A percentile compares a stretch with the other conserved stretches of the same genome.
Evolutionary conservation across 2,113 vertebrate genomes (phyloP).

Genomic region (Gnathonemus longibarbis): DNA sequence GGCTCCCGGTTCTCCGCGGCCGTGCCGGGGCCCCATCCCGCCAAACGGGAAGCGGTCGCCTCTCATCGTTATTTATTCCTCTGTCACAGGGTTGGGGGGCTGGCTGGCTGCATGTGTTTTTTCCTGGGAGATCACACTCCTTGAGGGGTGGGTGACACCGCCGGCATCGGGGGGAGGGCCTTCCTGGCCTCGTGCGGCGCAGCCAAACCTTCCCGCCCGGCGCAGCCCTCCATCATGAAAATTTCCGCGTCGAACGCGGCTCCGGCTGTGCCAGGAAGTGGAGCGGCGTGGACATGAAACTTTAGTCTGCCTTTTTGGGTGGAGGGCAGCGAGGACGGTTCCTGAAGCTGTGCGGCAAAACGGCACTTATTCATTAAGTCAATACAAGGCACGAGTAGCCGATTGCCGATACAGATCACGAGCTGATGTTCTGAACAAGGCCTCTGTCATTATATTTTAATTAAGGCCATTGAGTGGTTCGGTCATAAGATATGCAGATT

Average conservation of each 20-base stretch:
- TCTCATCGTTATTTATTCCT: constrained; percentile 26
- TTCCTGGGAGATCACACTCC: constrained; percentile 25
- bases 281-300: constrained; percentile 28
- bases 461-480: background rate
- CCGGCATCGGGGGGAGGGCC: constrained; percentile 34
- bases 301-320: constrained; percentile 25
- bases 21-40: background rate
- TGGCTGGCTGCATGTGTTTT: constrained; percentile 3
- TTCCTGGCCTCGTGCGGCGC: constrained; percentile 24
- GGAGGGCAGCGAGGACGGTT: background rate
- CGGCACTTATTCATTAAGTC: constrained; percentile 22
- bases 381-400: background rate
- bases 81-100: background rate
- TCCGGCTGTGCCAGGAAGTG: constrained; percentile 24
- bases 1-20: background rate
- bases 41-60: constrained; percentile 5
- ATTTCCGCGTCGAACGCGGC: constrained; percentile 27
- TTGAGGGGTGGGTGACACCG: constrained; percentile 40
- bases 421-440: background rate
- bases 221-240: constrained; percentile 28
- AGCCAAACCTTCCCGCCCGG: constrained; percentile 19
- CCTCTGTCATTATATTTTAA: background rate
- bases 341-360: background rate
- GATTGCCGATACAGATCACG: background rate
- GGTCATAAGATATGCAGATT: background rate